Evolutionary conservation across 2,888 invertebrate genomes (phyloP).

Genomic region (Melangyna quadrimaculata): DNA sequence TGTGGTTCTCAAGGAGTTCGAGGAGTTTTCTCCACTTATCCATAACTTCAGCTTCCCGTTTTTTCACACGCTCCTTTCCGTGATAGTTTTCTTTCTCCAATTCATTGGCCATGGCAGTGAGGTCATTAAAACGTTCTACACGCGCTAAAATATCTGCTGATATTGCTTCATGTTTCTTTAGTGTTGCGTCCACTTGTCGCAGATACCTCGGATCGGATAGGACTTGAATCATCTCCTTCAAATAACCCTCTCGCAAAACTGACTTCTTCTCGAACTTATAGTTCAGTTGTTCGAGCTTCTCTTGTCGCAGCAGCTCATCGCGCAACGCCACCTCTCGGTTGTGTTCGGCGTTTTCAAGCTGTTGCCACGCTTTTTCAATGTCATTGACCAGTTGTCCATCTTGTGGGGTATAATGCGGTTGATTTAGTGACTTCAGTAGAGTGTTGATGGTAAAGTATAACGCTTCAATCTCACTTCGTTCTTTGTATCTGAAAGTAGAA

Average conservation of each 20-base stretch:
- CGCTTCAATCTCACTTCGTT: constrained; percentile 98
- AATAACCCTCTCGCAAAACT: constrained; percentile 95
- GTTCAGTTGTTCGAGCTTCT: constrained; percentile 95
- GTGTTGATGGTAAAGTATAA: constrained; percentile 98
- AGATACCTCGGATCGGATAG: constrained; percentile 94
- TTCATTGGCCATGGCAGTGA: constrained; percentile 96
- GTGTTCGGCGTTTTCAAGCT: constrained; percentile 96
- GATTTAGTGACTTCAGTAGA: constrained; percentile 95
- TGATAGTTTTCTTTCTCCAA: constrained; percentile 95
- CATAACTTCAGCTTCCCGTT: constrained; percentile 86
- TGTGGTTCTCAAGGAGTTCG: constrained; percentile 91
- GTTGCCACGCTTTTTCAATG: constrained; percentile 96
- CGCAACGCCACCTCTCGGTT: constrained; percentile 95
- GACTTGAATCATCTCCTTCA: constrained; percentile 98
- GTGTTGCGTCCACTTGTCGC: constrained; percentile 96
- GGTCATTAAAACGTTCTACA: constrained; percentile 95
- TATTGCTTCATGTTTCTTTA: constrained; percentile 99
- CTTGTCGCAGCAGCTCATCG: constrained; percentile 94
- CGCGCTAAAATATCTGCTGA: constrained; percentile 97
- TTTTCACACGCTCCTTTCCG: constrained; percentile 89
- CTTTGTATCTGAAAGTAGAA: constrained; percentile 88
- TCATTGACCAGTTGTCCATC: constrained; percentile 97
- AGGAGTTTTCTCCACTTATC: constrained; percentile 93
- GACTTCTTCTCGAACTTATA: constrained; percentile 98
- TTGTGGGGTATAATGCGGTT: constrained; percentile 91